Evolutionary conservation across 2,113 vertebrate species (phyloP).

Genomic region (Sakesphorus luctuosus): DNA sequence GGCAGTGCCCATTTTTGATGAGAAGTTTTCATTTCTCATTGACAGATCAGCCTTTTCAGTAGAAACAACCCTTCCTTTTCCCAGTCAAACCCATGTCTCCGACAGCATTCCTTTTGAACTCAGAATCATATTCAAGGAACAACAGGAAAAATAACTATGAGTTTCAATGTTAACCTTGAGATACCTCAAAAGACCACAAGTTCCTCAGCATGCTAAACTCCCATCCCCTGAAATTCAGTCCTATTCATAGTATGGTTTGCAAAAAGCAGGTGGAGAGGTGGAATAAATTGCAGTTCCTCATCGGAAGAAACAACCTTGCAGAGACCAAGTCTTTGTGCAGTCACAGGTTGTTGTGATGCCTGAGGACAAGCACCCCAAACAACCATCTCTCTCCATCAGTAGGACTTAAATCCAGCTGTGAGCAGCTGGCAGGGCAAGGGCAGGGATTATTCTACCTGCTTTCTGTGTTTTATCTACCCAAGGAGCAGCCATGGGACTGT

Average conservation of each 20-base stretch:
- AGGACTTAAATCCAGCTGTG: neutral
- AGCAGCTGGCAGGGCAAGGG: neutral
- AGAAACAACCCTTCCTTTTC: neutral
- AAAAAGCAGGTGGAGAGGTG: neutral
- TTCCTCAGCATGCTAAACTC: neutral
- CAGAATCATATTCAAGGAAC: neutral
- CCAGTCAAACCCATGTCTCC: neutral
- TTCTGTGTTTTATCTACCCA: fast-evolving
- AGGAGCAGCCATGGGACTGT: neutral
- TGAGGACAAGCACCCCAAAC: neutral
- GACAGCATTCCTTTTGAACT: neutral
- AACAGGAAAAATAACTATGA: fast-evolving
- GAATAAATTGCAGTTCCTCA: neutral
- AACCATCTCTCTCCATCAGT: neutral
- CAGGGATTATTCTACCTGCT: neutral
- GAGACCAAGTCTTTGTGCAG: fast-evolving
- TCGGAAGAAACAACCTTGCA: fast-evolving
- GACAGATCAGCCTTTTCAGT: neutral
- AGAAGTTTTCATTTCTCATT: neutral
- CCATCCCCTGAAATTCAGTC: neutral
- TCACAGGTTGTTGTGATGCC: neutral
- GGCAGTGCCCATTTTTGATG: neutral
- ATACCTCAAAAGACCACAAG: neutral
- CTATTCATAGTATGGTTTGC: neutral
- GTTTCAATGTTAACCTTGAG: fast-evolving